Base-by-base conservation (phyloP, 2,797 vertebrate species). In the Halcyon badia region DNA sequence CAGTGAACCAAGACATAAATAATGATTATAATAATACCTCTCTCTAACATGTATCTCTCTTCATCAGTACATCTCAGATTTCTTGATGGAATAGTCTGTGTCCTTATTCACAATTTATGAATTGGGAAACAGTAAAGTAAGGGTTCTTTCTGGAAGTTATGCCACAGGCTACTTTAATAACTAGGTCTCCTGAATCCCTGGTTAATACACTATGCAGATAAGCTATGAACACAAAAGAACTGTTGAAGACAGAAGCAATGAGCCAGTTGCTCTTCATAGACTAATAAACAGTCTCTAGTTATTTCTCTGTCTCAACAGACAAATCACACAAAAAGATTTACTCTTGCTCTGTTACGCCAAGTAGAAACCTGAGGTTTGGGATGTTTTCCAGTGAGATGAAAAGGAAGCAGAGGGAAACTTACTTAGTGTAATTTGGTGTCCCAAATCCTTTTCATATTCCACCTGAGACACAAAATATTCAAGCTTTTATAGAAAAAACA, bases 361-460 rank as follows among this genome's bases (percentile, higher is more conserved):
- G 28, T 58, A 25, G 62, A 95, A 92, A 87, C 31, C 46, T 88
- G 87, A 86, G 79, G 83, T 91, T 88, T 94, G 83, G 76, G 51
- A 58, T 73, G 25, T 35, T 91, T 94, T 83, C 64, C 46, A 78
- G 0, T 58, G 77, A 82, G 73, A 88, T 49, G 48, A 81, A 89
- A 95, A 94, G 62, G 48, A 58, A 84, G 18, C 35, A 64, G 51
- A 92, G 16, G 39, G 21, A 82, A 95, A 94, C n/a, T 89, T 42
- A 26, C 75, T 30, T 77, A 79, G 62, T 16, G 5, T 35, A 90
- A 82, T 69, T 87, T 9, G 7, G 42, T 82, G 68, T 76, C 54
- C 31, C 41, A 77, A 69, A 73, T 33, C 71, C 22, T 62, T 87
- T 93, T 81, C 44, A 52, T n/a, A 52, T 62, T 33, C 46, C 14